phyloP scores from a whole-genome alignment of 2,797 vertebrate genomes.

The Myotis planiceps region DNA sequence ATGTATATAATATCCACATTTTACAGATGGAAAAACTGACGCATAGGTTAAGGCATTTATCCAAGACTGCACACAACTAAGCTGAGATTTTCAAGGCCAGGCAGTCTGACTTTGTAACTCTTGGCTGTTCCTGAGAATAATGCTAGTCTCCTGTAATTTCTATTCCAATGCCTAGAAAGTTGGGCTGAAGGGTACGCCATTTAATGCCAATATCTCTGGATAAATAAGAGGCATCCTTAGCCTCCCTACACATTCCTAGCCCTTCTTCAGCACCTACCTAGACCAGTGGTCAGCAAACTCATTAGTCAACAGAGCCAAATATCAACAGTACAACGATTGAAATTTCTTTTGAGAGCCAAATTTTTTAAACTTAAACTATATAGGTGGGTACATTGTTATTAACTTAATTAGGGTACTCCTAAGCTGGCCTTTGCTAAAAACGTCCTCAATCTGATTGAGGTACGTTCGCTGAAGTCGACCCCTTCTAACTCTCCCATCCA shows the following conservation, averaged over 20 bases:
- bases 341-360: too few species aligned
- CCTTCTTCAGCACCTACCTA: not conserved
- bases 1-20: not conserved
- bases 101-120: not conserved
- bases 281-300: too few species aligned
- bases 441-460: too few species aligned
- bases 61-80: not conserved
- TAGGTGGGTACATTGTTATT: too few species aligned
- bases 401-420: too few species aligned
- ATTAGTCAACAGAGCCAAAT: too few species aligned
- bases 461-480: too few species aligned
- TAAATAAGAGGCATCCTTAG: not conserved
- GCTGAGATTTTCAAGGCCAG: constrained; percentile 26
- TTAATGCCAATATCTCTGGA: not conserved
- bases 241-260: not conserved
- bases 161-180: not conserved
- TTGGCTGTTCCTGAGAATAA: constrained; percentile 6
- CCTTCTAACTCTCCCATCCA: too few species aligned
- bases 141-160: not conserved
- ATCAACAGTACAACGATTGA: too few species aligned
- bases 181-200: not conserved
- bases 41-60: not conserved
- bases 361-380: too few species aligned
- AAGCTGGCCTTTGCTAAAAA: too few species aligned
- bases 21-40: constrained; percentile 28